These are phyloP conservation scores for Oligia latruncula DNA, from an alignment of 2,888 invertebrate genomes.

Conservation along the genomic window DNA sequence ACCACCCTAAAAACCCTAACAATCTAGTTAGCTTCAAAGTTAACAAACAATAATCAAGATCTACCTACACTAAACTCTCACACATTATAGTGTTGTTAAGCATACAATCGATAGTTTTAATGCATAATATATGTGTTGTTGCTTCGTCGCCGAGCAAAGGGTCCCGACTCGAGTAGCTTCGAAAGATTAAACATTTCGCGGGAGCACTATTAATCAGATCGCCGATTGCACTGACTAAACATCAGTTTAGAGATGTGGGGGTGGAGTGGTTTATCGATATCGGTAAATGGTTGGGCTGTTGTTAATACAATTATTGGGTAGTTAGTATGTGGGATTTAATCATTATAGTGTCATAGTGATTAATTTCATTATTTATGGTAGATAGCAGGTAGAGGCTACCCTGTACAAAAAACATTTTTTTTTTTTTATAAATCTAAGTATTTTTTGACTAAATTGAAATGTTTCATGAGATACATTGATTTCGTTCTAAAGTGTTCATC, in stretches of 20 bases:
- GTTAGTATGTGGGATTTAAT: neutral
- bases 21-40: neutral
- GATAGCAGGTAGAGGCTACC: neutral
- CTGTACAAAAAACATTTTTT: neutral
- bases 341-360: neutral
- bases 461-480: neutral
- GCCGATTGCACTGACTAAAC: slow-evolving; percentile 90
- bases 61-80: neutral
- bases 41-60: neutral
- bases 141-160: slow-evolving; percentile 67
- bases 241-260: slow-evolving; percentile 74
- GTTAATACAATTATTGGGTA: neutral
- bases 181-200: slow-evolving; percentile 89
- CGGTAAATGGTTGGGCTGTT: slow-evolving; percentile 26
- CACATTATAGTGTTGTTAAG: slow-evolving; percentile 50
- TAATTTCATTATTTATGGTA: neutral
- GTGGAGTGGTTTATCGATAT: slow-evolving; percentile 69
- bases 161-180: slow-evolving; percentile 77
- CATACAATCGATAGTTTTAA: slow-evolving; percentile 82
- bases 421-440: too few relatives aligned
- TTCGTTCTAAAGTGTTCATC: neutral
- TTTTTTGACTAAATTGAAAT: neutral
- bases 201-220: slow-evolving; percentile 89
- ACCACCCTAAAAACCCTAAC: neutral
- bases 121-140: slow-evolving; percentile 82